Evolutionary conservation across 2,113 vertebrate genomes (phyloP), one percentile per base, ranked within the genome.

Genomic region (Macquaria australasica): DNA sequence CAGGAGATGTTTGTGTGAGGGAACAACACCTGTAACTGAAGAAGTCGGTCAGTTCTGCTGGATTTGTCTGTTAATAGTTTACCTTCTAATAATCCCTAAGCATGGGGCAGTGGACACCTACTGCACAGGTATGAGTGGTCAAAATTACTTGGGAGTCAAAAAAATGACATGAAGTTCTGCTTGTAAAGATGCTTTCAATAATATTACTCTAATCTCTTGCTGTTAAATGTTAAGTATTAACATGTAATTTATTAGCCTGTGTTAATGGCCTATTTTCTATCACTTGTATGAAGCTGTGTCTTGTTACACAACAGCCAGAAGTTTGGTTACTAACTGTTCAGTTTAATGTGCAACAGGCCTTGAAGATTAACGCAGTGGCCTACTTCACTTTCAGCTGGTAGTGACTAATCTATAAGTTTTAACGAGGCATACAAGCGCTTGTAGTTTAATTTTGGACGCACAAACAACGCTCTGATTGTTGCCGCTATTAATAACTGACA

Each of bases 291-390:
- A 59, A 73, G 2, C 41, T 51, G 28, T 48, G 21, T 76, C 11
- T 77, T 41, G 64, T 53, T 69, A 71, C 53, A 68, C 37, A 56
- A 28, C 28, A 53, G 12, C 1, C 7, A 73, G 4, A 67, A 73
- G 31, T 89, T 77, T 62, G 20, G 50, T 73, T 66, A 14, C 5
- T 50, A 59, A 73, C 18, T 53, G 53, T 48, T n/a, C 56, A 72
- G 70, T 82, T 76, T 48, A 77, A 74, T 81, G 75, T 87, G 73
- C 82, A 93, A 90, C 81, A 88, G 86, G 71, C 82, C 79, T 41
- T 73, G 37, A 51, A 86, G 72, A 87, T 87, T 76, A 89, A 83
- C 84, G 83, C 58, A 55, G 67, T 90, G 88, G 81, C 87, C 88
- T 89, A 86, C 15, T 84, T 88, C 81, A 85, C 73, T 60, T 70